Conservation (phyloP, 2,888 invertebrate genomes). For the Dorcus parallelipipedus region DNA sequence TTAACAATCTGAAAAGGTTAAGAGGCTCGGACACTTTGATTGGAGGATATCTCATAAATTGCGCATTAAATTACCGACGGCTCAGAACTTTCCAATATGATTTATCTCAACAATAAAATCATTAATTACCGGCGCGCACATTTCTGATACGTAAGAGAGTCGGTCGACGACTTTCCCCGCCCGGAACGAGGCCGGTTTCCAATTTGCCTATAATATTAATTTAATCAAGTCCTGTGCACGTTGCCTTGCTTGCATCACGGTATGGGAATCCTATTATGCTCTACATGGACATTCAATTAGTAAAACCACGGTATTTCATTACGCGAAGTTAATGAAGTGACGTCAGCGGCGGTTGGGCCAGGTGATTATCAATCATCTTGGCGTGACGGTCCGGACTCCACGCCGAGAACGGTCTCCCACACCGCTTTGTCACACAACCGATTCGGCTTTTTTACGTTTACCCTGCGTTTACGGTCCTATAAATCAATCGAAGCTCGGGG, state of each 20-base stretch:
- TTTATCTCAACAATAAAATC: too few species aligned
- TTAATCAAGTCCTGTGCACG: conserved; percentile 23
- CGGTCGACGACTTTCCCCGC: not conserved
- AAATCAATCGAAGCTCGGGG: conserved; percentile 15
- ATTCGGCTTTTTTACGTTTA: conserved; percentile 4
- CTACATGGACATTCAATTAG: conserved; percentile 50
- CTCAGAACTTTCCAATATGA: too few species aligned
- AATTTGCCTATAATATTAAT: conserved; percentile 18
- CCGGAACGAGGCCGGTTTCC: conserved; percentile 13
- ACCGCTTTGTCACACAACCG: conserved; percentile 10
- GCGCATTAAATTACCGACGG: too few species aligned
- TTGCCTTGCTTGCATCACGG: conserved; percentile 24
- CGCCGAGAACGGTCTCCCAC: conserved; percentile 17
- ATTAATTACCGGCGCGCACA: too few species aligned
- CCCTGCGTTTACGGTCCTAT: conserved; percentile 7
- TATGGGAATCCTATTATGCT: conserved; percentile 48
- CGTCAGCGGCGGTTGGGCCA: conserved; percentile 44
- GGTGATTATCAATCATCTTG: conserved; percentile 48
- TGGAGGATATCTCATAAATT: too few species aligned
- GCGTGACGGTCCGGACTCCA: conserved; percentile 19
- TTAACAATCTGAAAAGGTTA: too few species aligned
- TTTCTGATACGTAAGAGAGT: too few species aligned
- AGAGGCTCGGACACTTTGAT: too few species aligned
- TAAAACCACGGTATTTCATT: conserved; percentile 50
- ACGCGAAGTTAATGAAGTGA: conserved; percentile 49